Evolutionary conservation across 2,113 vertebrate species (phyloP).

Genomic region (Ancistrus triradiatus): DNA sequence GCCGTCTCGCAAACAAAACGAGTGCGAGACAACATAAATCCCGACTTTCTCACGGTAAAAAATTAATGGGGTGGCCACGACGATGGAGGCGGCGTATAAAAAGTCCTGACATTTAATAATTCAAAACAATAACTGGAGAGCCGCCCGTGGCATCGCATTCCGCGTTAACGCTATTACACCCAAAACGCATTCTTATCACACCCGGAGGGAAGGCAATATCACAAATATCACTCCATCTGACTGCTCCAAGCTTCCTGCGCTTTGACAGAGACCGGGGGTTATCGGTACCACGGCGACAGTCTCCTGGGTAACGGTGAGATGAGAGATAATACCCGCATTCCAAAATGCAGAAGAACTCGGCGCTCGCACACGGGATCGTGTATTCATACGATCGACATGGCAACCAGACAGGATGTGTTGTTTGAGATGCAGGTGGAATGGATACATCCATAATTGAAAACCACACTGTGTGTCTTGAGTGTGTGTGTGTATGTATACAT

Average conservation of each 20-base stretch:
- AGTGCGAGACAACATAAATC: slow-evolving; percentile 3
- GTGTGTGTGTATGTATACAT: too few species aligned
- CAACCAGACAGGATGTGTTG: too few species aligned
- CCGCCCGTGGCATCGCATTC: neutral
- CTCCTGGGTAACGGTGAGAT: slow-evolving; percentile 20
- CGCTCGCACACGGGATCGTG: neutral
- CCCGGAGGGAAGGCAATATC: slow-evolving; percentile 1
- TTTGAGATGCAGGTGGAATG: too few species aligned
- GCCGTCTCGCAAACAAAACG: neutral
- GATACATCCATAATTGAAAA: too few species aligned
- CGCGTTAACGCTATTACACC: neutral
- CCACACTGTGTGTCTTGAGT: too few species aligned
- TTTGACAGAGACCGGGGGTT: slow-evolving; percentile 5
- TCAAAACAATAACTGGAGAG: slow-evolving; percentile 9
- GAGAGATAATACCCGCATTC: slow-evolving; percentile 1
- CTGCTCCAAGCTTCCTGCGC: neutral
- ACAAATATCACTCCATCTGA: slow-evolving; percentile 19
- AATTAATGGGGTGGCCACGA: neutral
- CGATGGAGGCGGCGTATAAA: too few species aligned
- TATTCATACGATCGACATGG: too few species aligned
- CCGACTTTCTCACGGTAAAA: slow-evolving; percentile 21
- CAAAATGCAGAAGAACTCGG: neutral
- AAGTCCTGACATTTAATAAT: slow-evolving; percentile 30
- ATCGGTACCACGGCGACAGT: slow-evolving; percentile 25
- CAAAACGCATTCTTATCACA: neutral